Evolutionary conservation across 2,113 vertebrate genomes (phyloP).

Genomic region (Thalassarche chlororhynchos): DNA sequence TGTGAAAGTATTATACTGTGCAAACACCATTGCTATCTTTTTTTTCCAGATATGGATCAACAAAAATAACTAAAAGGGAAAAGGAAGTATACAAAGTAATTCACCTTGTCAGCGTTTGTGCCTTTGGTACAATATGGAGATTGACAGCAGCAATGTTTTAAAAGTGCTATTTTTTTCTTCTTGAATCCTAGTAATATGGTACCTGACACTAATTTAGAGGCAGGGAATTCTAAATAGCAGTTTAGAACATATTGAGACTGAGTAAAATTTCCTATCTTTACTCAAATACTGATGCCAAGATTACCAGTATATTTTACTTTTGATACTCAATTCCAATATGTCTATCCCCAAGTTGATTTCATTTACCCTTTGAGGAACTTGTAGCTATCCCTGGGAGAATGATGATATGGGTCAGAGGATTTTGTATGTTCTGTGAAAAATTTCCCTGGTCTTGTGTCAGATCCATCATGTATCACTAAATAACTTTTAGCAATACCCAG

Average conservation of each 20-base stretch:
- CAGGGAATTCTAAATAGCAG: neutral
- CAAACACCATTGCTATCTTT: neutral
- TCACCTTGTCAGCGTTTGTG: neutral
- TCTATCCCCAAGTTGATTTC: neutral
- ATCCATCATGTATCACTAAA: neutral
- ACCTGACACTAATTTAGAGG: neutral
- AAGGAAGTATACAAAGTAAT: neutral
- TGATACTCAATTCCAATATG: neutral
- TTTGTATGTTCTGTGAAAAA: neutral
- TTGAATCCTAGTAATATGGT: neutral
- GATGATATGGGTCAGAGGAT: neutral
- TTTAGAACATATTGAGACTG: neutral
- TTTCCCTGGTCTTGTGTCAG: neutral
- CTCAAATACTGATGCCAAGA: neutral
- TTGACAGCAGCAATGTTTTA: neutral
- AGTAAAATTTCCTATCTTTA: neutral
- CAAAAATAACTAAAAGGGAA: neutral
- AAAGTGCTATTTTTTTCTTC: neutral
- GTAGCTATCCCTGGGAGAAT: neutral
- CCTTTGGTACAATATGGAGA: neutral
- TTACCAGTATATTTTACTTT: neutral
- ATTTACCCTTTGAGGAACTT: neutral
- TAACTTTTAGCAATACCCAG: neutral
- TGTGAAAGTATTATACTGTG: neutral
- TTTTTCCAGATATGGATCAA: neutral